Evolutionary conservation across 2,113 vertebrate genomes (phyloP), one percentile per base, ranked within the genome.

Genomic region (Apeltes quadracus): DNA sequence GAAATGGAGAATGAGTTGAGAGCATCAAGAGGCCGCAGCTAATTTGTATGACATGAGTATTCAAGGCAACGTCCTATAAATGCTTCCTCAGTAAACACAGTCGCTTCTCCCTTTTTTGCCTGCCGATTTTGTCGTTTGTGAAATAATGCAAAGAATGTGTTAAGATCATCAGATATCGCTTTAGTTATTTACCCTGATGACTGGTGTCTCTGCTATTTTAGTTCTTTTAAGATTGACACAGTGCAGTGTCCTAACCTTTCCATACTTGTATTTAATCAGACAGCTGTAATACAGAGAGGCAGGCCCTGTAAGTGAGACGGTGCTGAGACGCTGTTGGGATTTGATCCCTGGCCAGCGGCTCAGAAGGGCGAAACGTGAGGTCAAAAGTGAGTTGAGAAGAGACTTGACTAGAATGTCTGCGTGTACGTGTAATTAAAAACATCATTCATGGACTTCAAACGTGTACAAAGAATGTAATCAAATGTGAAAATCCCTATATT

Each of bases 1-100:
- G 27, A 59, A 69, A 75, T 66, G 61, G 22, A 50, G 69, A 61
- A 79, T 18, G 48, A 74, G 56, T 41, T 65, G 59, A 77, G 54
- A 61, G 16, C 0, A 2, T 43, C 55, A 57, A 15, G 27, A 65
- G 29, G 58, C 39, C 5, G 36, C 20, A 59, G 41, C 48, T 46
- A 23, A 51, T 13, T 51, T 51, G 22, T n/a, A 23, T 2, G 22
- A 25, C 22, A 25, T 25, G 50, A 12, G 14, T 5, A 23, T 25
- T 25, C 12, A 25, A 53, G 50, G 50, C 23, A 14, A 13, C 5
- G 39, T 12, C 20, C 13, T 14, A 39, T 5, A 34, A 46, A 13
- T 0, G 16, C 13, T 44, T 20, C 12, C 10, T 53, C 32, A 53
- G 23, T 39, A 14, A 16, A 29, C 20, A 12, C 16, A 12, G 12